Evolutionary conservation across 2,888 invertebrate species (phyloP).

Genomic region (Papilio protenor): DNA sequence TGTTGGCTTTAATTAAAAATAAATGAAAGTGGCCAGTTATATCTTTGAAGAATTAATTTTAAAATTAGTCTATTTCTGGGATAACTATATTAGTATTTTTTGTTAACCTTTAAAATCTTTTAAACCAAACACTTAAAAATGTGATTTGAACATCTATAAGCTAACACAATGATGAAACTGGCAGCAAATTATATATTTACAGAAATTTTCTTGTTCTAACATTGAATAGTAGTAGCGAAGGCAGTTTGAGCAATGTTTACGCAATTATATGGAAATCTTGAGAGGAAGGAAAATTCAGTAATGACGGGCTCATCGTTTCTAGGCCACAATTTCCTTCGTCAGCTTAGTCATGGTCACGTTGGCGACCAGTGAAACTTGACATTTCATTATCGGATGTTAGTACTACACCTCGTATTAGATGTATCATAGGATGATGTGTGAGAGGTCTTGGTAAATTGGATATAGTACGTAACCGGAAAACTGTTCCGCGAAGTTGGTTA

Average conservation of each 20-base stretch:
- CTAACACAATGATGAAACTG: no score
- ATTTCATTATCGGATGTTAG: constrained; percentile 45
- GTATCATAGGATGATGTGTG: constrained; percentile 42
- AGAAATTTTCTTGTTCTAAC: not conserved
- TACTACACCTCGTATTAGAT: constrained; percentile 27
- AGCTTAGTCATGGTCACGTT: constrained; percentile 59
- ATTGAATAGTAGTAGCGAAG: constrained; percentile 18
- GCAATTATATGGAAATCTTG: constrained; percentile 39
- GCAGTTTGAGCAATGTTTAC: not conserved
- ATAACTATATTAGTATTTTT: no score
- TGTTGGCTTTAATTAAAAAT: no score
- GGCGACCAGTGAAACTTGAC: constrained; percentile 52
- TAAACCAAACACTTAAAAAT: no score
- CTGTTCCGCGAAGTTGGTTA: constrained; percentile 64
- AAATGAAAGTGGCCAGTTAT: no score
- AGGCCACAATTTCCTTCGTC: constrained; percentile 66
- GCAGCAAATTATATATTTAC: not conserved
- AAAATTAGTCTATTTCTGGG: no score
- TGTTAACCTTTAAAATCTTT: no score
- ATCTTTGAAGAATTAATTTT: no score
- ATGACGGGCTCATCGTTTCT: constrained; percentile 59
- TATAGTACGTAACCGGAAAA: constrained; percentile 65
- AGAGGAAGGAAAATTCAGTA: constrained; percentile 64
- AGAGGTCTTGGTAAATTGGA: constrained; percentile 56
- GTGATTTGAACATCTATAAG: no score